These are phyloP conservation scores for Hydrolagus colliei DNA, from an alignment of 2,797 vertebrate species.

Conservation along the genomic window DNA sequence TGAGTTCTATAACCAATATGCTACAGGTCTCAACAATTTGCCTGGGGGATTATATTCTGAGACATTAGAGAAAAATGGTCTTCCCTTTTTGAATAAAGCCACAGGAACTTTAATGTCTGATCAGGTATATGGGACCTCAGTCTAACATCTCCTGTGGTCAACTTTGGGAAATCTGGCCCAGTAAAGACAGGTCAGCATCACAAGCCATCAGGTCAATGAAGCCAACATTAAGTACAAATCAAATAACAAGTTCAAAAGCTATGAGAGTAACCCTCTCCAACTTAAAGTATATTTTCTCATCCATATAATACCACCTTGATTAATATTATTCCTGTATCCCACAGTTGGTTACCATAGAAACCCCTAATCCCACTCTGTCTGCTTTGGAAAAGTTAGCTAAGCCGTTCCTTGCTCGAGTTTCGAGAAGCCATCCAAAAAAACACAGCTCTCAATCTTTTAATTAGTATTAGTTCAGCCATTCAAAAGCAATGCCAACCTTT, in stretches of 20 bases:
- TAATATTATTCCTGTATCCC: neutral
- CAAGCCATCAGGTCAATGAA: neutral
- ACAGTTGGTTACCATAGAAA: constrained; percentile 14
- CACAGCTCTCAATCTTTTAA: constrained; percentile 10
- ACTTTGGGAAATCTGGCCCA: neutral
- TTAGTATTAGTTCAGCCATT: constrained; percentile 29
- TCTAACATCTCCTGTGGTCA: neutral
- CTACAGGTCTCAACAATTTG: too few relatives aligned
- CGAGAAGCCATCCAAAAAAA: neutral
- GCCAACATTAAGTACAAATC: neutral
- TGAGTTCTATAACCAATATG: too few relatives aligned
- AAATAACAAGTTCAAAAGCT: neutral
- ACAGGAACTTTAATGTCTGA: too few relatives aligned
- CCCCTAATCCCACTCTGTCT: neutral
- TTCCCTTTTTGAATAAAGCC: too few relatives aligned
- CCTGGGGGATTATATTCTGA: too few relatives aligned
- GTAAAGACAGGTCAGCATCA: neutral
- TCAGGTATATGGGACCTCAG: too few relatives aligned
- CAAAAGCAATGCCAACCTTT: constrained; percentile 3
- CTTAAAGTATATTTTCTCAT: neutral
- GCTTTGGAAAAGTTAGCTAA: constrained; percentile 18
- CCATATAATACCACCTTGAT: neutral
- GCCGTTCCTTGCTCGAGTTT: constrained; percentile 8
- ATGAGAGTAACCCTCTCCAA: neutral
- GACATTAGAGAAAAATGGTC: too few relatives aligned